phyloP scores from a whole-genome alignment of 2,113 vertebrate species.

The Myotis yumanensis region DNA sequence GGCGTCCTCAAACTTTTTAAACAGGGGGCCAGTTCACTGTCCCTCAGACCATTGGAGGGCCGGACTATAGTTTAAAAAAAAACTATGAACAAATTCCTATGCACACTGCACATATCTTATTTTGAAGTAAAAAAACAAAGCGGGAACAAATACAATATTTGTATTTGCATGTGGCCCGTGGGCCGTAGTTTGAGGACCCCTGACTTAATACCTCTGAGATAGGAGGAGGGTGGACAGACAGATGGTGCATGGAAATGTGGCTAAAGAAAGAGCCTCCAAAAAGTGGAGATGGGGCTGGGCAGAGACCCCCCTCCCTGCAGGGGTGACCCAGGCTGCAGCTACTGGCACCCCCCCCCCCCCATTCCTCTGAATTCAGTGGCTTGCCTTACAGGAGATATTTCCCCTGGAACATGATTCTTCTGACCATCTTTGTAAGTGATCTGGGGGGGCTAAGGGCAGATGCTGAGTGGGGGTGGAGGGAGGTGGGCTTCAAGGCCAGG shows the following conservation, averaged over 20 bases:
- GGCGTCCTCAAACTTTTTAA: too few relatives aligned
- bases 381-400: constrained; percentile 91
- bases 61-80: too few relatives aligned
- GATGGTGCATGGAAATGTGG: background rate
- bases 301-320: background rate
- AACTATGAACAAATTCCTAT: too few relatives aligned
- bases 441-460: background rate
- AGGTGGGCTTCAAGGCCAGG: background rate
- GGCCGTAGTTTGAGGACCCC: too few relatives aligned
- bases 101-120: too few relatives aligned
- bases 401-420: constrained; percentile 96
- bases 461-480: background rate
- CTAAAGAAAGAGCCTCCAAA: background rate
- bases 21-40: too few relatives aligned
- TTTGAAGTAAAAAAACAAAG: too few relatives aligned
- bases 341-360: background rate
- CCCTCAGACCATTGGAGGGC: too few relatives aligned
- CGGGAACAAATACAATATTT: too few relatives aligned
- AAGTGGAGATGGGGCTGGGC: background rate
- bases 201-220: background rate
- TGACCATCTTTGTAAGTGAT: constrained; percentile 92
- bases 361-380: background rate
- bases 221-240: background rate
- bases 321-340: background rate
- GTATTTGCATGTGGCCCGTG: too few relatives aligned